phyloP scores from a whole-genome alignment of 2,888 invertebrate species.

The Ferrisia virgata region DNA sequence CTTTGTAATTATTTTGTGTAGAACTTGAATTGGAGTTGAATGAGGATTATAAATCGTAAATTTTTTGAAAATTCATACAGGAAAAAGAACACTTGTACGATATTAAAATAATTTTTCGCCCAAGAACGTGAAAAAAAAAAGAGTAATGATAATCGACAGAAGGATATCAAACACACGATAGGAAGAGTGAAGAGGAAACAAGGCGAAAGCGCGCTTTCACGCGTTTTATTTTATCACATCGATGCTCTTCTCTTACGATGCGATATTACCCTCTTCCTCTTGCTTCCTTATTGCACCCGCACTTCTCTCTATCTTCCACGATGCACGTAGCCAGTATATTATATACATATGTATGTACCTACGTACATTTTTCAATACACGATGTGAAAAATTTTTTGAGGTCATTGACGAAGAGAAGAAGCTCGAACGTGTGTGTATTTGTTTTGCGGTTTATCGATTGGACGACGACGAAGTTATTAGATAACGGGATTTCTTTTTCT shows the following conservation, averaged over 20 bases:
- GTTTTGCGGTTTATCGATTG: slow-evolving; percentile 27
- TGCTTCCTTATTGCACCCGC: neutral
- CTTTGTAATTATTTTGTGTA: too few species aligned
- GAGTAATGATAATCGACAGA: neutral
- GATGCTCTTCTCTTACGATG: neutral
- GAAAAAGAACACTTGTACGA: too few species aligned
- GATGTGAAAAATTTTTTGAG: slow-evolving; percentile 15
- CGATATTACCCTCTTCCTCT: neutral
- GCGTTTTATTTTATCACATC: neutral
- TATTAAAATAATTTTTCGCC: too few species aligned
- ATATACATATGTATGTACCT: neutral
- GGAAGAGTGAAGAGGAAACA: neutral
- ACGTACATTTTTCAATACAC: neutral
- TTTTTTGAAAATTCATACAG: too few species aligned
- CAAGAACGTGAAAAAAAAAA: too few species aligned
- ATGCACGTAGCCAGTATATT: too few species aligned
- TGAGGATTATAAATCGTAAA: too few species aligned
- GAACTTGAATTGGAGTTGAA: too few species aligned
- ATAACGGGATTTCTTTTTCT: slow-evolving; percentile 19
- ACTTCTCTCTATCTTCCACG: neutral
- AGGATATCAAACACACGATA: neutral
- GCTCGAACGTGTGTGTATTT: slow-evolving; percentile 17
- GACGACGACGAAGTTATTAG: slow-evolving; percentile 19
- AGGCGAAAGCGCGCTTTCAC: slow-evolving; percentile 9
- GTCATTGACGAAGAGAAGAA: slow-evolving; percentile 8